Percentiles rank a stretch among this genome's conserved stretches.
Evolutionary conservation across 2,888 invertebrate species (phyloP).

Genomic region (Euplexia lucipara): DNA sequence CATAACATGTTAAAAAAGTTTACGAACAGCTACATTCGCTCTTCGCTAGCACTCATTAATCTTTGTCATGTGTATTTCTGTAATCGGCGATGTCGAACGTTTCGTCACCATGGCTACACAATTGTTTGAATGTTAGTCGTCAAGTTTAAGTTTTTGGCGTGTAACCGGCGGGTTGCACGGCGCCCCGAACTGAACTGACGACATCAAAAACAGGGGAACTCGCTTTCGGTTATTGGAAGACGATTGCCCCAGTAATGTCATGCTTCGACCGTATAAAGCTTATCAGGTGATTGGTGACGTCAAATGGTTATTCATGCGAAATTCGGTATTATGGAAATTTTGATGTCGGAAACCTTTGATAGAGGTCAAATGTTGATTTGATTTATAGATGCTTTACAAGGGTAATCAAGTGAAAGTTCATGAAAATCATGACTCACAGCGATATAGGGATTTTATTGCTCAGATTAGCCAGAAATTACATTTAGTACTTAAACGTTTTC

Average conservation of each 20-base stretch:
- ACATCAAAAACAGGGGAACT: conserved; percentile 77
- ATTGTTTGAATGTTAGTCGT: conserved; percentile 71
- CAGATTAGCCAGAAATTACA: conserved; percentile 16
- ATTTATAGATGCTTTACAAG: conserved; percentile 60
- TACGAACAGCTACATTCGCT: conserved; percentile 68
- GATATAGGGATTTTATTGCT: conserved; percentile 48
- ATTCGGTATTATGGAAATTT: conserved; percentile 68
- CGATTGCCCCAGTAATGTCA: conserved; percentile 79
- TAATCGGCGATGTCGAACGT: conserved; percentile 68
- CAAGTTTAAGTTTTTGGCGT: conserved; percentile 66
- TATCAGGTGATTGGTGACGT: conserved; percentile 86
- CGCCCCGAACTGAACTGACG: conserved; percentile 84
- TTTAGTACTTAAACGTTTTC: conserved; percentile 17
- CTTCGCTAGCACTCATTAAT: conserved; percentile 69
- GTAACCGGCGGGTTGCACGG: conserved; percentile 79
- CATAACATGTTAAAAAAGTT: conserved; percentile 85
- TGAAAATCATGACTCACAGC: conserved; percentile 43
- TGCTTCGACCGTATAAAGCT: conserved; percentile 78
- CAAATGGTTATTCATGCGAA: conserved; percentile 75
- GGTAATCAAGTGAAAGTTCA: conserved; percentile 59
- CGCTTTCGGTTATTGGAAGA: conserved; percentile 82
- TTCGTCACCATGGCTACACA: conserved; percentile 84
- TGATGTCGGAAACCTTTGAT: conserved; percentile 66
- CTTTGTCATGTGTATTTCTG: conserved; percentile 72
- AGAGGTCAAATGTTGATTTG: conserved; percentile 66